Base-by-base conservation (phyloP, 2,888 invertebrate genomes). In the Nematopogon swammerdamellus region DNA sequence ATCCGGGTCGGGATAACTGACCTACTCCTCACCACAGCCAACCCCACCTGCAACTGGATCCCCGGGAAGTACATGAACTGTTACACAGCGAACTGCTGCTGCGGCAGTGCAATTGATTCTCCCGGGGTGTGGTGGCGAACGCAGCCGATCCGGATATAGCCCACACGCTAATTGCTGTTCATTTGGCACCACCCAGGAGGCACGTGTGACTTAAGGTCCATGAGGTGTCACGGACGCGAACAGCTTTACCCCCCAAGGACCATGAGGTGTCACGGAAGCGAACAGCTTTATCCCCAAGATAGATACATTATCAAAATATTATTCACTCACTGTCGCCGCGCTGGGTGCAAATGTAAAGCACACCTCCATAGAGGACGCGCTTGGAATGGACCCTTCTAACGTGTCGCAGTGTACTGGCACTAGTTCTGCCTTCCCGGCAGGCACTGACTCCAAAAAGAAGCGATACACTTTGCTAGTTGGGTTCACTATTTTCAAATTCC, bases 281-380 rank as follows among this genome's bases (percentile, higher is more conserved):
- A n/a, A n/a, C n/a, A n/a, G n/a, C n/a, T n/a, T n/a, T n/a, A n/a
- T n/a, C n/a, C n/a, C n/a, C n/a, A n/a, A n/a, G n/a, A n/a, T n/a
- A n/a, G n/a, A n/a, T n/a, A n/a, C n/a, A n/a, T n/a, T n/a, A n/a
- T n/a, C n/a, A n/a, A n/a, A n/a, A n/a, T n/a, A n/a, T n/a, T n/a
- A n/a, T n/a, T n/a, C n/a, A n/a, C 55, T 48, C 60, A 76, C 77
- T 57, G 88, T 88, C n/a, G 82, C 69, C 30, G 79, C 67, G 44
- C 80, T 81, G 0, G 89, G 85, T 14, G 81, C 68, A 62, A 88
- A 88, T 44, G 82, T 84, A 63, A 89, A 89, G 2, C 70, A 70
- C n/a, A 86, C 76, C 59, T 82, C 76, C 3, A 73, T 68, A 42
- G 81, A 81, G 56, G 83, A 83, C 19, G 86, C 86, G 51, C 81